Evolutionary conservation across 1,140 invertebrate genomes (phyloP), one percentile per base, ranked within the genome.

Genomic region (Zaprionus vittiger): DNA sequence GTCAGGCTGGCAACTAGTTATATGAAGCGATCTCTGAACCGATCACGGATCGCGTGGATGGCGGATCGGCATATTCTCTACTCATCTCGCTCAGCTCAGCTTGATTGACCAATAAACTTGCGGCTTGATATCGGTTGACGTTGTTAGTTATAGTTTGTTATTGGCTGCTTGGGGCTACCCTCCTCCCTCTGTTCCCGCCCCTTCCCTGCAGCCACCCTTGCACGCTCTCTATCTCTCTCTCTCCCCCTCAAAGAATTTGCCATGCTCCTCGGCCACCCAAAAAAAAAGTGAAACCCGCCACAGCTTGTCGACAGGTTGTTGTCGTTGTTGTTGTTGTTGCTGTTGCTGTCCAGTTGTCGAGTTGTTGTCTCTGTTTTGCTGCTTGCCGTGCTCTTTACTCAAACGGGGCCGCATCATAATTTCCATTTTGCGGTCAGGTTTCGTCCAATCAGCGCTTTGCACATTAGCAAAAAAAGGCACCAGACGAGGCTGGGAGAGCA

Each of bases 361-460:
- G 70, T 79, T 60, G 62, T 37, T 72, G 28, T 72, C 55, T 70
- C 54, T 71, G 31, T 74, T 69, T 60, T 80, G 73, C 63, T 76
- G 85, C 81, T 63, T 76, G 85, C 81, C 79, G 85, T 90, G 81
- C 85, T 90, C 85, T 89, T 89, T 81, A 77, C 85, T 89, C 85
- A 89, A 86, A 90, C 73, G 85, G 79, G 84, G 84, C 74, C 83
- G 83, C 85, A 89, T 89, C 85, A 89, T 90, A 89, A 89, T 89
- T 89, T 90, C 85, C 81, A 89, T 90, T 89, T 86, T 89, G 85
- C 85, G 85, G 85, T 89, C 85, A 90, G 85, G 61, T 83, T 84
- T 89, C 85, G 85, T 89, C 85, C 85, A 89, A 89, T 89, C 85
- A 89, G 85, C 85, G 85, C 85, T 90, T 89, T 89, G 85, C 85